phyloP scores from a whole-genome alignment of 2,113 vertebrate species.

The Austrofundulus limnaeus region DNA sequence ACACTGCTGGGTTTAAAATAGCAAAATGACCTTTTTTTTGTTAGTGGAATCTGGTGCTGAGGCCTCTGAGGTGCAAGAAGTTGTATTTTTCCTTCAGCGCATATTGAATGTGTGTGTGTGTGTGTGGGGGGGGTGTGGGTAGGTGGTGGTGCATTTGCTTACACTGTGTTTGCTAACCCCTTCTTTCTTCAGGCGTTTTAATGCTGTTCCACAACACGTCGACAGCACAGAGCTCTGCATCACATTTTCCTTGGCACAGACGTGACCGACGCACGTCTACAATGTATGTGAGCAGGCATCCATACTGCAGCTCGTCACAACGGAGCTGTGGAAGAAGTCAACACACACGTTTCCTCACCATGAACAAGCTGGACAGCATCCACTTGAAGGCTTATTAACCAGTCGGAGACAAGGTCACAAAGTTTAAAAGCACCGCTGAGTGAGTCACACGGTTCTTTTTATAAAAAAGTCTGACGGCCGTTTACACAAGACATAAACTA shows the following conservation, averaged over 20 bases:
- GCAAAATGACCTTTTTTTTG: conserved; percentile 36
- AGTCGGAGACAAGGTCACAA: conserved; percentile 53
- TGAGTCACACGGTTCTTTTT: conserved; percentile 10
- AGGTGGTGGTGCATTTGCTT: no score
- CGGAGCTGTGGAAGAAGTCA: conserved; percentile 50
- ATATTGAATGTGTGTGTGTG: conserved; percentile 33
- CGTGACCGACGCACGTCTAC: conserved; percentile 55
- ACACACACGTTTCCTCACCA: conserved; percentile 15
- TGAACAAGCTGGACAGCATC: conserved; percentile 50
- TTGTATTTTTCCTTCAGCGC: conserved; percentile 63
- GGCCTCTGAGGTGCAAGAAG: conserved; percentile 65
- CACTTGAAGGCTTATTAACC: conserved; percentile 54
- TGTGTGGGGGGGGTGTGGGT: no score
- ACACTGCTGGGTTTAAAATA: conserved; percentile 60
- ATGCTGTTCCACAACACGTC: conserved; percentile 47
- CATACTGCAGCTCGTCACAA: conserved; percentile 46
- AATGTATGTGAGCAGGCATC: conserved; percentile 62
- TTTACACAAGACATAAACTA: background rate
- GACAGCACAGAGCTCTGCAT: conserved; percentile 40
- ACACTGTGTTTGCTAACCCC: conserved; percentile 31
- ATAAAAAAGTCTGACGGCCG: conserved; percentile 32
- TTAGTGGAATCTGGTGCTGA: conserved; percentile 33
- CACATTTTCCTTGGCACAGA: conserved; percentile 67
- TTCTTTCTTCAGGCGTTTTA: conserved; percentile 33
- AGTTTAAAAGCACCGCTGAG: conserved; percentile 43